These are phyloP conservation scores for Thymelicus acteon DNA, from an alignment of 2,888 invertebrate genomes.

Conservation along the genomic window DNA sequence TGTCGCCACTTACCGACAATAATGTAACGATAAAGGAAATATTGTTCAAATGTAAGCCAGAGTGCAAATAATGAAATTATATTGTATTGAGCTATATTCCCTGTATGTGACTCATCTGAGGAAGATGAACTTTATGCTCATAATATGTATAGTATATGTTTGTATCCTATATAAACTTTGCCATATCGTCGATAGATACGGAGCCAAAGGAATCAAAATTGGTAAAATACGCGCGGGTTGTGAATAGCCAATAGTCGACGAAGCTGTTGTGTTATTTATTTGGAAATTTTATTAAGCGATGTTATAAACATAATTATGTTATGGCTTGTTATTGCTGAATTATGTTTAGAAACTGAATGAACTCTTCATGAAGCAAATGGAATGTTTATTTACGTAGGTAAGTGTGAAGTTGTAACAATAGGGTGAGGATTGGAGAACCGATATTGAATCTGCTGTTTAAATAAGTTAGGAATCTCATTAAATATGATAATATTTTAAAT, in stretches of 20 bases:
- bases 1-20: constrained; percentile 3
- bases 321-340: constrained; percentile 49
- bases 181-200: constrained; percentile 51
- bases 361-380: constrained; percentile 39
- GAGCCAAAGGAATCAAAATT: constrained; percentile 75
- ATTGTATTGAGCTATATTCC: not conserved
- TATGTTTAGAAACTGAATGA: constrained; percentile 40
- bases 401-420: constrained; percentile 28
- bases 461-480: constrained; percentile 32
- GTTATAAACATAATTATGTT: constrained; percentile 58
- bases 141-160: constrained; percentile 21
- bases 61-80: not conserved
- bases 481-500: constrained; percentile 13
- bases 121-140: constrained; percentile 31
- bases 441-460: constrained; percentile 39
- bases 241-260: constrained; percentile 63
- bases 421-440: constrained; percentile 17
- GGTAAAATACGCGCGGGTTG: constrained; percentile 64
- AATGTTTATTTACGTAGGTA: constrained; percentile 44
- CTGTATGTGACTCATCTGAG: constrained; percentile 1
- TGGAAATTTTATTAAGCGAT: constrained; percentile 73
- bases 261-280: constrained; percentile 70
- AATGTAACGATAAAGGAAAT: not conserved
- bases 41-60: not conserved
- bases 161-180: constrained; percentile 36